Evolutionary conservation across 2,113 vertebrate species (phyloP).

Genomic region (Riparia riparia): DNA sequence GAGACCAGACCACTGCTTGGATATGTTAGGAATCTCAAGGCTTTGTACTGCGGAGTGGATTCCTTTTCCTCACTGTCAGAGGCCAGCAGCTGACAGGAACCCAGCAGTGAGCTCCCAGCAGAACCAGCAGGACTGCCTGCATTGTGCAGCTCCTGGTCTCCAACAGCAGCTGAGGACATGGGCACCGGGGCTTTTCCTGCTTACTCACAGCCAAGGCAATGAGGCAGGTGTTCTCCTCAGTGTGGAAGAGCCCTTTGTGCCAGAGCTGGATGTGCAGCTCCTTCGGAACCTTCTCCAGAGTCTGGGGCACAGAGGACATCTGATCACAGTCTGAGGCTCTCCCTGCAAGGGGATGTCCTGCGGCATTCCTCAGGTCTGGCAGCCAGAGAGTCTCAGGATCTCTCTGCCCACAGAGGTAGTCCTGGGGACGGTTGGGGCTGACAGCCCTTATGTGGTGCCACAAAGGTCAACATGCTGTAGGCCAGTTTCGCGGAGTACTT

Average conservation of each 20-base stretch:
- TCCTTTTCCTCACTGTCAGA: not conserved
- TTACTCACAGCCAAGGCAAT: not conserved
- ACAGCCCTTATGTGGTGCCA: not conserved
- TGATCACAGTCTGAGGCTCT: rapidly evolving
- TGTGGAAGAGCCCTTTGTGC: not conserved
- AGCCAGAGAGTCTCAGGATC: not conserved
- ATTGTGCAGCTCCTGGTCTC: not conserved
- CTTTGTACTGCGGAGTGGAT: not conserved
- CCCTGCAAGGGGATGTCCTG: not conserved
- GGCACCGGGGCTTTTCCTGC: not conserved
- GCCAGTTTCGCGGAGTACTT: rapidly evolving
- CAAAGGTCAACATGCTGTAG: not conserved
- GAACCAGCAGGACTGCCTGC: rapidly evolving
- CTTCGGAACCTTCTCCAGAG: not conserved
- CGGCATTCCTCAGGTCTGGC: not conserved
- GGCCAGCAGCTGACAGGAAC: not conserved
- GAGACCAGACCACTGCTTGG: not conserved
- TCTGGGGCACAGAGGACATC: not conserved
- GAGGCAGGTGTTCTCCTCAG: too few relatives aligned
- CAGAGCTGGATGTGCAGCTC: not conserved
- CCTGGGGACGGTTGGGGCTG: rapidly evolving
- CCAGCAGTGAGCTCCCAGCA: not conserved
- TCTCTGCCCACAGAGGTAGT: not conserved
- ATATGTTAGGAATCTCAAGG: not conserved
- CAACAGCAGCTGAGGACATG: not conserved